Base-by-base conservation (phyloP, 2,113 vertebrate genomes). In the Festucalex cinctus region DNA sequence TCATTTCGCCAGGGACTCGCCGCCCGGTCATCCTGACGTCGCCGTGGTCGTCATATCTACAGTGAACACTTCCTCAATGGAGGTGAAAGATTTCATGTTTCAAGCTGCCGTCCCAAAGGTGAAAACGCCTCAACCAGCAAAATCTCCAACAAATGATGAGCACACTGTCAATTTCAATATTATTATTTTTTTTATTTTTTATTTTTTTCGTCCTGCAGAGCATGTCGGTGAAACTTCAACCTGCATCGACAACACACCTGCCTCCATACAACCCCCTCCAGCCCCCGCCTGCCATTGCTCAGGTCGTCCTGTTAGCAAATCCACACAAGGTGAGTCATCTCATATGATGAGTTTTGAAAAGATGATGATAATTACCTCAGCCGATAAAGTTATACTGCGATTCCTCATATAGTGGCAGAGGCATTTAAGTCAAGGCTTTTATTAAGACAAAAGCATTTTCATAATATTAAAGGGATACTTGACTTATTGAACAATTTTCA, bases 21-120 rank as follows among this genome's bases (percentile, higher is more conserved):
- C 85, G 0, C 80, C 86, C 0, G 90, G 91, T 60, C 87, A 81
- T 20, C 93, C 93, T 0, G 88, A 84, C 0, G 90, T 94, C 16
- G 91, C 91, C 6, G 94, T 95, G 78, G 66, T 94, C 24, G 88
- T 96, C 65, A 57, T 96, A 71, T 95, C 94, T 59, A 89, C 92
- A 37, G 91, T 95, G 64, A 97, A 94, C 91, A 94, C 94, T 0
- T 93, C 94, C 3, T 68, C 92, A 0, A 84, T 94, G 1, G 77
- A 85, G 0, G 84, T 96, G 24, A 90, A 72, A 74, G 85, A 93
- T 82, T 90, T 95, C 26, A 58, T 39, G 6, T 94, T 97, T 77
- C 93, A 94, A 70, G 93, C 93, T 59, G 94, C 94, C 0, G 94
- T 93, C 65, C 94, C 94, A 2, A 96, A 95, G 94, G 95, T 96